Conservation (phyloP, 30 jellyfish, hydroid and myxozoan species). For the Clytia hemisphaerica region DNA sequence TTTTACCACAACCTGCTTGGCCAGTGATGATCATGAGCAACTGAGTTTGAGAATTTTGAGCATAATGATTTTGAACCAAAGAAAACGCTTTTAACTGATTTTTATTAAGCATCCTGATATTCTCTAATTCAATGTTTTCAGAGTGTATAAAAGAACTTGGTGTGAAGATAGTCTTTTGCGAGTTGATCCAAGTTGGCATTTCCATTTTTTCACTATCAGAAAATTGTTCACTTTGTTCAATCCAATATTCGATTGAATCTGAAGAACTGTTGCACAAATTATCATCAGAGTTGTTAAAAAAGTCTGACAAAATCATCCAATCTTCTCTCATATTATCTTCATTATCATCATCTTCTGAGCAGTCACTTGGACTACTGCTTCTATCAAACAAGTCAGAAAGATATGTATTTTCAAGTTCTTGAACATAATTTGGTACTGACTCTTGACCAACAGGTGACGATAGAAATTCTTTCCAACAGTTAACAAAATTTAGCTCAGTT, state of each 20-base stretch:
- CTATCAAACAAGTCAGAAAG: too few species aligned
- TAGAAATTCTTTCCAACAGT: conserved; percentile 30
- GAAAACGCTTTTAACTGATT: conserved; percentile 9
- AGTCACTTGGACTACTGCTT: too few species aligned
- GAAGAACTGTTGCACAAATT: neutral
- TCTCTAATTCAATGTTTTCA: neutral
- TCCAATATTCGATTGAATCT: neutral
- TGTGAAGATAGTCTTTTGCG: neutral
- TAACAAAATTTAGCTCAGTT: conserved; percentile 4
- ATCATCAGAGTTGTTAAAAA: neutral
- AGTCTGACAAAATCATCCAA: conserved; percentile 52
- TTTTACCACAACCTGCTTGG: conserved; percentile 30
- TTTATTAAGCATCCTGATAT: neutral
- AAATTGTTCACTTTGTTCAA: conserved; percentile 25
- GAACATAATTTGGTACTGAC: conserved; percentile 7
- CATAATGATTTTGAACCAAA: neutral
- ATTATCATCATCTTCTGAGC: conserved; percentile 1
- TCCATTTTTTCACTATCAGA: neutral
- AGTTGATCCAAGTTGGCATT: conserved; percentile 36
- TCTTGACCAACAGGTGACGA: conserved; percentile 11
- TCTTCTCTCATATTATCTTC: conserved; percentile 21
- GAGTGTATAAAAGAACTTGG: neutral
- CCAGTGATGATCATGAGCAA: conserved; percentile 7
- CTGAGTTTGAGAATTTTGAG: neutral
- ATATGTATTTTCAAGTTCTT: conserved; percentile 19